Percentiles rank a stretch among this genome's conserved stretches.
phyloP scores from a whole-genome alignment of 1,140 invertebrate species.

The Zaprionus ghesquierei region DNA sequence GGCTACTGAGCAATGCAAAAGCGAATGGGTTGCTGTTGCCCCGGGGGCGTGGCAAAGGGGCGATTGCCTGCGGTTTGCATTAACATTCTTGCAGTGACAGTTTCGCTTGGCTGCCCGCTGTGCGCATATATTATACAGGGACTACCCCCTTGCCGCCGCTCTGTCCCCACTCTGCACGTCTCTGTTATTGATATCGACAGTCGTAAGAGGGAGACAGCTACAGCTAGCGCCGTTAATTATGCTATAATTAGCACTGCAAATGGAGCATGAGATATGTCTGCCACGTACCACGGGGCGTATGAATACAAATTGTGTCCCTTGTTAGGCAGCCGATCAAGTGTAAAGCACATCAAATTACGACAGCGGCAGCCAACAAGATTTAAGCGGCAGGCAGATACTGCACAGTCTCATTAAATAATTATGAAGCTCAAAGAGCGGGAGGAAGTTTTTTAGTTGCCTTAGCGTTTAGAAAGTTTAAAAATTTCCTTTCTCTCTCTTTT shows the following conservation, averaged over 20 bases:
- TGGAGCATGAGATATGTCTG: conserved; percentile 20
- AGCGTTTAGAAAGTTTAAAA: neutral
- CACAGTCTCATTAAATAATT: too few relatives aligned
- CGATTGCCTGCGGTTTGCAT: neutral
- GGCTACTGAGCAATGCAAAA: conserved; percentile 45
- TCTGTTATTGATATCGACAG: conserved; percentile 63
- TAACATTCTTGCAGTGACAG: conserved; percentile 52
- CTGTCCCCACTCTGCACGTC: neutral
- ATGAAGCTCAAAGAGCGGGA: too few relatives aligned
- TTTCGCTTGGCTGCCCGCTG: conserved; percentile 51
- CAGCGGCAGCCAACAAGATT: neutral
- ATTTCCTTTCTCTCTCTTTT: too few relatives aligned
- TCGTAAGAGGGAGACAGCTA: neutral
- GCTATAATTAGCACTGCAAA: conserved; percentile 42
- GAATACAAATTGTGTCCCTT: conserved; percentile 2
- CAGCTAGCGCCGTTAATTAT: neutral
- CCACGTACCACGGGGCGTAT: conserved; percentile 26
- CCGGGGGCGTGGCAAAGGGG: neutral
- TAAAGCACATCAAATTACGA: conserved; percentile 9
- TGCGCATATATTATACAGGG: conserved; percentile 31
- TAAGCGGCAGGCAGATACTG: too few relatives aligned
- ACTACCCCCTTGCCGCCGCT: conserved; percentile 31
- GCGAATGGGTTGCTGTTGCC: conserved; percentile 10
- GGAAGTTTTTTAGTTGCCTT: too few relatives aligned
- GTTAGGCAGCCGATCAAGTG: neutral